Evolutionary conservation across 1,140 invertebrate species (phyloP), one percentile per base, ranked within the genome.

Genomic region (Branchinecta lynchi): DNA sequence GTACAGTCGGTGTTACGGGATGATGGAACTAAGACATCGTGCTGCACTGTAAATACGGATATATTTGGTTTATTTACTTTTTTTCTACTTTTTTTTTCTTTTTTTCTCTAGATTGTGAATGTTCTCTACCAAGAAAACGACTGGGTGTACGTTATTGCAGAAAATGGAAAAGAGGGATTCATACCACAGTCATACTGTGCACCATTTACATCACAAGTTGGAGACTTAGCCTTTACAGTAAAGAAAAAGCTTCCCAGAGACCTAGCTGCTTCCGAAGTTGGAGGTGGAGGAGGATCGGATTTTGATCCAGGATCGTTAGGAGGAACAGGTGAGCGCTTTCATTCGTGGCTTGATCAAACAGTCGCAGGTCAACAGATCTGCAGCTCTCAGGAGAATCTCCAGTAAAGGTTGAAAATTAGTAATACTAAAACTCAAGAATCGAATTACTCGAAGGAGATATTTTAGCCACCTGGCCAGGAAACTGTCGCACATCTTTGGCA

Each of bases 91-190:
- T 68, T 70, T 9, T 72, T 69, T 44, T n/a, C n/a, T 45, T 43
- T 72, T 68, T 70, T 9, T 72, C 74, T 79, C 15, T 77, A 89
- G 83, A 85, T 93, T 74, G 92, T 95, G 0, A 93, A 93, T 80
- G 87, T 95, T 69, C 79, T 96, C 69, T 96, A 96, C 78, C 82
- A 92, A 74, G 93, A 96, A 77, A 95, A 96, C 77, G 93, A 96
- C 76, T 96, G 93, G 93, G 90, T 94, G 0, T 96, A 96, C 81
- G 91, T 96, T 0, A 93, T 95, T 76, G 86, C 89, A 3, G 89
- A 91, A 66, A 89, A 88, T 44, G 81, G 89, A 69, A 85, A 89
- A 77, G 92, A 96, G 80, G 93, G 93, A 2, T 97, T 96, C 75
- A 93, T 96, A 73, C 93, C 93, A 9, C 89, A 93, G 76, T 93